phyloP scores from a whole-genome alignment of 2,113 vertebrate species.

The Peromyscus leucopus region DNA sequence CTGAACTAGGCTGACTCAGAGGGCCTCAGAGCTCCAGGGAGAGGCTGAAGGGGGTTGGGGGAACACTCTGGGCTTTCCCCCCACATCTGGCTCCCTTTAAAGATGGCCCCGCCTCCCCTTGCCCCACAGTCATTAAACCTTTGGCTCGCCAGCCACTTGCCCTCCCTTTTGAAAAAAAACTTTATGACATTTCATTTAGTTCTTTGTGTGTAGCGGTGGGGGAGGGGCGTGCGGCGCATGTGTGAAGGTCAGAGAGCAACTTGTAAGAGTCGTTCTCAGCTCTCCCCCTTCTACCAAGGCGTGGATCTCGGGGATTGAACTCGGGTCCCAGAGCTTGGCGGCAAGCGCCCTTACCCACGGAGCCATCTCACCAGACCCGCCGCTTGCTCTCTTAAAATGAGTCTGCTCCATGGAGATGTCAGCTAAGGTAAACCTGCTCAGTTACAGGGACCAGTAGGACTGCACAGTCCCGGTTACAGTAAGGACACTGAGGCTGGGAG shows the following conservation, averaged over 20 bases:
- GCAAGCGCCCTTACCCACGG: neutral
- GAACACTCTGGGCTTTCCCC: neutral
- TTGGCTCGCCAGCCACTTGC: neutral
- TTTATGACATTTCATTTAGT: neutral
- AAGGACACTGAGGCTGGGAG: neutral
- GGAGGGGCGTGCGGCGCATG: neutral
- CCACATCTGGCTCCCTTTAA: neutral
- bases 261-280: neutral
- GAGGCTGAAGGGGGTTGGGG: neutral
- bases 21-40: neutral
- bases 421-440: neutral
- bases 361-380: neutral
- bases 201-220: neutral
- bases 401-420: neutral
- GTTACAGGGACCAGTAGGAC: neutral
- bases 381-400: neutral
- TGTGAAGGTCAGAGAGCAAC: neutral
- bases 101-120: neutral
- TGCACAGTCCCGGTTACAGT: neutral
- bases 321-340: neutral
- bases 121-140: neutral
- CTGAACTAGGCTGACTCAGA: neutral
- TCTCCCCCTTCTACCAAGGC: accelerated
- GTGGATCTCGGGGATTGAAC: neutral
- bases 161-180: neutral